Evolutionary conservation across 2,113 vertebrate genomes (phyloP).

Genomic region (Stigmatopora nigra): DNA sequence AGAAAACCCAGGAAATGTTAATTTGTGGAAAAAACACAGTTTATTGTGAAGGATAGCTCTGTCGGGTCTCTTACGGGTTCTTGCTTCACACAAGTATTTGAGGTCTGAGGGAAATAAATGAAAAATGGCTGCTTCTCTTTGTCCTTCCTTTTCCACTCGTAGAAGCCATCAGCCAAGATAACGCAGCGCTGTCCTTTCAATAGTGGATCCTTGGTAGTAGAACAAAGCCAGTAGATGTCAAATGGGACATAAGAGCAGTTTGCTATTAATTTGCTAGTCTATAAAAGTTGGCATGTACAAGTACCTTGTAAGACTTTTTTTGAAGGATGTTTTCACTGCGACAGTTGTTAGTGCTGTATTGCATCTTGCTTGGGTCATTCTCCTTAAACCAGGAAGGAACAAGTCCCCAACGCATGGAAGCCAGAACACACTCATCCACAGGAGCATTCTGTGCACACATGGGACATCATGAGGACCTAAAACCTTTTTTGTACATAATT

Average conservation of each 20-base stretch:
- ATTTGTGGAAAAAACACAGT: neutral
- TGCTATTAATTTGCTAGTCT: too few relatives aligned
- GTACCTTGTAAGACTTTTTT: slow-evolving; percentile 87
- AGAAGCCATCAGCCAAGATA: slow-evolving; percentile 91
- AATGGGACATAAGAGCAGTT: neutral
- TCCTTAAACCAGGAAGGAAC: slow-evolving; percentile 88
- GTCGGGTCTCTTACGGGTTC: neutral
- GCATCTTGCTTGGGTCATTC: slow-evolving; percentile 78
- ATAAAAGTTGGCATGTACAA: too few relatives aligned
- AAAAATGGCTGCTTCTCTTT: slow-evolving; percentile 85
- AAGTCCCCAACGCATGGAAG: slow-evolving; percentile 93
- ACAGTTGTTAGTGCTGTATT: slow-evolving; percentile 86
- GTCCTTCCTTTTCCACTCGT: slow-evolving; percentile 80
- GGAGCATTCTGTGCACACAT: slow-evolving; percentile 71
- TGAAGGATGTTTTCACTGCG: slow-evolving; percentile 85
- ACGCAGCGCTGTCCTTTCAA: slow-evolving; percentile 88
- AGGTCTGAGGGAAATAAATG: slow-evolving; percentile 86
- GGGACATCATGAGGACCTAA: neutral
- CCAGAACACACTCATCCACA: slow-evolving; percentile 78
- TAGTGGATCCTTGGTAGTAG: slow-evolving; percentile 73
- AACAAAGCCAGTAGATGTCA: neutral
- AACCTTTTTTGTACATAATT: too few relatives aligned
- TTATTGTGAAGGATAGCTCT: slow-evolving; percentile 14
- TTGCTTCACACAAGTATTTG: slow-evolving; percentile 12
- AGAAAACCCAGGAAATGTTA: slow-evolving; percentile 15